Percentiles rank a stretch among this genome's conserved stretches.
Conservation (phyloP, 2,888 invertebrate species). For the Hirtodrosophila duncani region DNA sequence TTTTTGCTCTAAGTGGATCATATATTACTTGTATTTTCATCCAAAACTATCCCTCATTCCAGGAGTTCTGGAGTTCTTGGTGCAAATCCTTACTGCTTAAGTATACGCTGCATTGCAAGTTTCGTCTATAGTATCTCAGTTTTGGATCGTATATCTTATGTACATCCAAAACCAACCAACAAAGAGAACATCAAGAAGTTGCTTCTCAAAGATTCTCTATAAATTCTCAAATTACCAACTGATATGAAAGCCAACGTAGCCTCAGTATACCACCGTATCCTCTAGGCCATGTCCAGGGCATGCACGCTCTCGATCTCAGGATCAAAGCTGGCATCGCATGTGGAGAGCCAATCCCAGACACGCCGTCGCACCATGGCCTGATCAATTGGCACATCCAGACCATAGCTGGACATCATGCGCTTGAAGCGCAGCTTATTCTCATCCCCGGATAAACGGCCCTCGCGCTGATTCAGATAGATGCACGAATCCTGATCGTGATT, state of each 20-base stretch:
- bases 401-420: slow-evolving; percentile 81
- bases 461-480: slow-evolving; percentile 80
- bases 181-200: slow-evolving; percentile 15
- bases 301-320: slow-evolving; percentile 74
- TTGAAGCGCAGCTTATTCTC: slow-evolving; percentile 80
- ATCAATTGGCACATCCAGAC: slow-evolving; percentile 83
- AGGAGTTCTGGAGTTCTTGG: slow-evolving; percentile 16
- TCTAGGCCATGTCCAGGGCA: slow-evolving; percentile 63
- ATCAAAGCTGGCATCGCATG: slow-evolving; percentile 79
- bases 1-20: slow-evolving; percentile 22
- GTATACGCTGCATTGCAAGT: slow-evolving; percentile 21
- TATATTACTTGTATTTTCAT: slow-evolving; percentile 6
- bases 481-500: slow-evolving; percentile 79
- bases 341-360: slow-evolving; percentile 84
- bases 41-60: too few relatives aligned
- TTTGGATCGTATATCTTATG: slow-evolving; percentile 13
- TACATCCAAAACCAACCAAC: slow-evolving; percentile 21
- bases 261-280: slow-evolving; percentile 15
- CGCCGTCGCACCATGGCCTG: slow-evolving; percentile 82
- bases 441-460: slow-evolving; percentile 79
- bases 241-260: neutral
- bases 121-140: slow-evolving; percentile 23
- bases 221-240: slow-evolving; percentile 19
- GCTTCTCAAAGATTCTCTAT: slow-evolving; percentile 33
- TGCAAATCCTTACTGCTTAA: slow-evolving; percentile 40